Percentiles rank a stretch among this genome's conserved stretches.
Conservation (phyloP, 2,797 vertebrate species). For the Urosaurus nigricauda region DNA sequence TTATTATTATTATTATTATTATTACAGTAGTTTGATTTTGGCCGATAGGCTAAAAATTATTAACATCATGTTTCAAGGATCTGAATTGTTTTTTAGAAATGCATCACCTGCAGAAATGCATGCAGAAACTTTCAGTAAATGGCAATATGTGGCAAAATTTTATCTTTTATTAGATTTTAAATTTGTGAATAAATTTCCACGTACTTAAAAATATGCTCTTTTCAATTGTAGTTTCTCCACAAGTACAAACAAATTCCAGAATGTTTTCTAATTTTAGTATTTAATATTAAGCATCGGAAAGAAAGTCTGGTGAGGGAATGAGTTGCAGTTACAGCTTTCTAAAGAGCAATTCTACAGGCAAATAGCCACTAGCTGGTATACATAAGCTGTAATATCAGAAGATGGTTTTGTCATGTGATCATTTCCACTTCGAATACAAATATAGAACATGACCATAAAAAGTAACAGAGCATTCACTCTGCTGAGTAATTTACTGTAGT, state of each 20-base stretch:
- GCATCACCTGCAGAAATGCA: not conserved
- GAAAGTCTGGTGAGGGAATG: constrained; percentile 42
- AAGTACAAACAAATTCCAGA: constrained; percentile 45
- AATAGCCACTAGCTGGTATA: constrained; percentile 63
- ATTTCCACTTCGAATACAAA: constrained; percentile 86
- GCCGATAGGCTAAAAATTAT: no score
- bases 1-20: no score
- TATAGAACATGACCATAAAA: constrained; percentile 99
- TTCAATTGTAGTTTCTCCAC: constrained; percentile 28
- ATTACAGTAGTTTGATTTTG: no score
- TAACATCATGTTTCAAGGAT: not conserved
- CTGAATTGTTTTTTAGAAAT: not conserved
- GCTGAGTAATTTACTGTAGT: constrained; percentile 82
- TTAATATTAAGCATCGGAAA: constrained; percentile 30
- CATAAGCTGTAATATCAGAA: constrained; percentile 80
- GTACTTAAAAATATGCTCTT: constrained; percentile 49
- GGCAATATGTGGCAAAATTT: not conserved
- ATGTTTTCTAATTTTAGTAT: constrained; percentile 51
- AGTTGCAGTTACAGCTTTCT: constrained; percentile 37
- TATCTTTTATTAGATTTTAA: constrained; percentile 1
- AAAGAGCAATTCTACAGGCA: constrained; percentile 55
- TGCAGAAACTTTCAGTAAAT: not conserved
- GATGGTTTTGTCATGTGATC: constrained; percentile 78
- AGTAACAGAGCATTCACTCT: constrained; percentile 89
- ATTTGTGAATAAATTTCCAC: constrained; percentile 53